Conservation (phyloP, 2,797 vertebrate genomes). For the Cossypha heuglini region DNA sequence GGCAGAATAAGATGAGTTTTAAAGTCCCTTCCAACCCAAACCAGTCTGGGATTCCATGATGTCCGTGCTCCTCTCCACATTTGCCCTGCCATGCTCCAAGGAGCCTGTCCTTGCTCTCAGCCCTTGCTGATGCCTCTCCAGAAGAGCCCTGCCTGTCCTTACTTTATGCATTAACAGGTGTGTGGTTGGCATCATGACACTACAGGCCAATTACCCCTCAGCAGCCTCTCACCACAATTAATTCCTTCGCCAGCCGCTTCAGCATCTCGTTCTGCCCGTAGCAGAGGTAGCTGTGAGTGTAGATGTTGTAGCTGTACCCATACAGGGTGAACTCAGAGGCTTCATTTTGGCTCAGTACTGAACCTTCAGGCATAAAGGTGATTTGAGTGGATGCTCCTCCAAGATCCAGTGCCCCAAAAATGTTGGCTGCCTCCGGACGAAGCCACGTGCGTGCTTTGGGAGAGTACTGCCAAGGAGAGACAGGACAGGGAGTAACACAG, state of each 20-base stretch:
- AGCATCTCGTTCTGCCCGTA: slow-evolving; percentile 82
- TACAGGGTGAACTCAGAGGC: slow-evolving; percentile 78
- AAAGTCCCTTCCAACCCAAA: background rate
- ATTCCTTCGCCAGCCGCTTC: slow-evolving; percentile 6
- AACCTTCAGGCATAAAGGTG: slow-evolving; percentile 75
- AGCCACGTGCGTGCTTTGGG: slow-evolving; percentile 9
- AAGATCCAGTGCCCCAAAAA: slow-evolving; percentile 82
- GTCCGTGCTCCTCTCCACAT: background rate
- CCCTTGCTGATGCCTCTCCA: background rate
- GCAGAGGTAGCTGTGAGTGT: slow-evolving; percentile 89
- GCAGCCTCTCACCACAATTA: slow-evolving; percentile 27
- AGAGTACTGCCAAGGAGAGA: slow-evolving; percentile 33
- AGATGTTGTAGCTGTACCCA: slow-evolving; percentile 80
- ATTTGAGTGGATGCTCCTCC: slow-evolving; percentile 89
- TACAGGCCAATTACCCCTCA: background rate
- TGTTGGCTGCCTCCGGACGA: background rate
- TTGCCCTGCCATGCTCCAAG: background rate
- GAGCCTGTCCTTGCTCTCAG: background rate
- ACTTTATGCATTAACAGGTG: background rate
- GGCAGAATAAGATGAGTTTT: background rate
- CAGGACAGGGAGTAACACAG: background rate
- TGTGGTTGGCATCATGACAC: background rate
- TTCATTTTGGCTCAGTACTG: slow-evolving; percentile 21
- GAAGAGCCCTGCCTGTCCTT: background rate
- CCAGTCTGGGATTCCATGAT: background rate